Conservation (phyloP, 2,888 invertebrate genomes). For the Dryobota labecula region DNA sequence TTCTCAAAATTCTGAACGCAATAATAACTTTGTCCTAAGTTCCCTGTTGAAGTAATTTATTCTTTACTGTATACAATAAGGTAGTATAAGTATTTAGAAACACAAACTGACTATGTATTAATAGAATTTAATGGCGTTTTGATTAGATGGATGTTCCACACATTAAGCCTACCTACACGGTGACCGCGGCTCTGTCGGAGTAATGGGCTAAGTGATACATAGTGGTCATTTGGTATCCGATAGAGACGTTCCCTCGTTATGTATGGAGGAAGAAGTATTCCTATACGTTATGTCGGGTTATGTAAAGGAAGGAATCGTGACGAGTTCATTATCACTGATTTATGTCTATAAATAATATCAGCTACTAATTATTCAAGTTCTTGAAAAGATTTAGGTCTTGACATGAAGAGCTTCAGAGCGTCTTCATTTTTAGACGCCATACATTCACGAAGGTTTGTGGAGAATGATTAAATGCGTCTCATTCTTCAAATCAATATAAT, state of each 20-base stretch:
- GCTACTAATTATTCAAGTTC: constrained; percentile 33
- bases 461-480: not conserved
- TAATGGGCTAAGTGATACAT: constrained; percentile 33
- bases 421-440: constrained; percentile 11
- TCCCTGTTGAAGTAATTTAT: constrained; percentile 52
- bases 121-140: constrained; percentile 61
- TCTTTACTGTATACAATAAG: constrained; percentile 52
- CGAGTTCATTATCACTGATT: constrained; percentile 26
- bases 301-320: not conserved
- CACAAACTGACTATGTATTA: constrained; percentile 59
- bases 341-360: constrained; percentile 9
- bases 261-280: constrained; percentile 22
- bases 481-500: not conserved
- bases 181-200: constrained; percentile 10
- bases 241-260: constrained; percentile 21
- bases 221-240: constrained; percentile 15
- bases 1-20: not conserved
- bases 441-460: not conserved
- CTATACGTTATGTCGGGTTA: not conserved
- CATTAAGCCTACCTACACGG: constrained; percentile 19
- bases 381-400: constrained; percentile 33
- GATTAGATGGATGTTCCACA: constrained; percentile 53
- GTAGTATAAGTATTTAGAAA: constrained; percentile 49
- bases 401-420: constrained; percentile 18
- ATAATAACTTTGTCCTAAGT: constrained; percentile 30